Conservation (phyloP, 2,113 vertebrate genomes). For the Gorsachius goisagi region DNA sequence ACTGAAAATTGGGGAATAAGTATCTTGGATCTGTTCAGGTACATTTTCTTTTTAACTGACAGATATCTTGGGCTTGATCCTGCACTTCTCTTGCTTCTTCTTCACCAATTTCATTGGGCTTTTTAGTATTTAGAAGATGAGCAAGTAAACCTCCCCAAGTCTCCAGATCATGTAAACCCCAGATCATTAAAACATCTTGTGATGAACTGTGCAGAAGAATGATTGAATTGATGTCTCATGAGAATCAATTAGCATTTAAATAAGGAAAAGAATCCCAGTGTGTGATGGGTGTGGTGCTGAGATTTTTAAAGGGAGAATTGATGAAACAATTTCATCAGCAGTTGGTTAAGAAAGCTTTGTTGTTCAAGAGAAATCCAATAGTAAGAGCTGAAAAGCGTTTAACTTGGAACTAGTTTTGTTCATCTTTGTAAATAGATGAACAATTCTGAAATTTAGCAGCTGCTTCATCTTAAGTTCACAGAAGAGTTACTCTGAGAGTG, state of each 20-base stretch:
- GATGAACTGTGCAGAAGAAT: neutral
- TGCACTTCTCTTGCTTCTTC: neutral
- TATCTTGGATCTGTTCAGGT: neutral
- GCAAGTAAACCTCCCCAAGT: neutral
- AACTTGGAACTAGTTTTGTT: neutral
- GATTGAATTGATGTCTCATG: slow-evolving; percentile 44
- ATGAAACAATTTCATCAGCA: slow-evolving; percentile 70
- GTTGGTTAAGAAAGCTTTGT: neutral
- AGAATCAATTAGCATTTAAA: slow-evolving; percentile 67
- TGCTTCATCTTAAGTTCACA: neutral
- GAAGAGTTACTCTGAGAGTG: neutral
- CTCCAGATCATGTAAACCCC: neutral
- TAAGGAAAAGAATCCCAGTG: neutral
- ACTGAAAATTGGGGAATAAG: neutral
- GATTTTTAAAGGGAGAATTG: slow-evolving; percentile 32
- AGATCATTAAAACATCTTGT: neutral
- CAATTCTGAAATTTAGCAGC: neutral
- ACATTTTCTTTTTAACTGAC: neutral
- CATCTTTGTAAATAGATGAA: neutral
- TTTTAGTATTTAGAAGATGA: neutral
- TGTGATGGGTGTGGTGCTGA: slow-evolving; percentile 10
- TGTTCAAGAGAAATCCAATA: neutral
- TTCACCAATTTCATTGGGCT: neutral
- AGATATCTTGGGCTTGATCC: neutral
- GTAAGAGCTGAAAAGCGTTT: neutral